Evolutionary conservation across 2,113 vertebrate genomes (phyloP).

Genomic region (Orientallactaga bullata): DNA sequence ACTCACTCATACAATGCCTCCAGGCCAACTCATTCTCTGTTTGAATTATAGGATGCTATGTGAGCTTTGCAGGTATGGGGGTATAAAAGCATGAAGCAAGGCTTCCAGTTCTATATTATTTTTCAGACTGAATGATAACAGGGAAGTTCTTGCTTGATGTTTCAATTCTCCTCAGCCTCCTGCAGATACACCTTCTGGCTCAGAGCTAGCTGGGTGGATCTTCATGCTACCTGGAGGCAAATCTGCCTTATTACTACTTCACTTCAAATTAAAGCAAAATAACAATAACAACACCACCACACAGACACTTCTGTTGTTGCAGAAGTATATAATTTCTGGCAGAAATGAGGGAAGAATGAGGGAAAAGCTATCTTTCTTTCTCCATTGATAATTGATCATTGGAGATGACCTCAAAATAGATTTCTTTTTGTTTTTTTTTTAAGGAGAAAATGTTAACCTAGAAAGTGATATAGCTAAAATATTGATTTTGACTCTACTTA

Average conservation of each 20-base stretch:
- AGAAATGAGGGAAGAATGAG: slow-evolving; percentile 30
- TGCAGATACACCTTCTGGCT: slow-evolving; percentile 38
- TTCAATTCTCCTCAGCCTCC: slow-evolving; percentile 68
- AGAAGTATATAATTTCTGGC: slow-evolving; percentile 23
- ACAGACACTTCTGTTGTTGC: background rate
- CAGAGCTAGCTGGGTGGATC: slow-evolving; percentile 47
- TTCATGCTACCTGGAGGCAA: slow-evolving; percentile 18
- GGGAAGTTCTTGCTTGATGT: slow-evolving; percentile 70
- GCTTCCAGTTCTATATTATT: slow-evolving; percentile 79
- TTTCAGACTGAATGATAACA: slow-evolving; percentile 71
- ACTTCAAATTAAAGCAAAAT: slow-evolving; percentile 22
- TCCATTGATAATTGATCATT: background rate
- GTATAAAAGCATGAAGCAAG: slow-evolving; percentile 76
- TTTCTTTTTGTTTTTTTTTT: slow-evolving; percentile 55
- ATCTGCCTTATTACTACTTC: slow-evolving; percentile 21
- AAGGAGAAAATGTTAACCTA: background rate
- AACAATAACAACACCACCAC: background rate
- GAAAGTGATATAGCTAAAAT: slow-evolving; percentile 62
- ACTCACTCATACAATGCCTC: slow-evolving; percentile 79
- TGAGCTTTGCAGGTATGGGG: slow-evolving; percentile 78
- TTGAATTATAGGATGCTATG: slow-evolving; percentile 86
- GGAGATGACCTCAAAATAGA: slow-evolving; percentile 15
- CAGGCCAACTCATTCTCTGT: slow-evolving; percentile 79
- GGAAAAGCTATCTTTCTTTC: background rate
- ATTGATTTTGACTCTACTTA: slow-evolving; percentile 38